phyloP scores from a whole-genome alignment of 2,113 vertebrate genomes.

The Calyptommatus sinebrachiatus region DNA sequence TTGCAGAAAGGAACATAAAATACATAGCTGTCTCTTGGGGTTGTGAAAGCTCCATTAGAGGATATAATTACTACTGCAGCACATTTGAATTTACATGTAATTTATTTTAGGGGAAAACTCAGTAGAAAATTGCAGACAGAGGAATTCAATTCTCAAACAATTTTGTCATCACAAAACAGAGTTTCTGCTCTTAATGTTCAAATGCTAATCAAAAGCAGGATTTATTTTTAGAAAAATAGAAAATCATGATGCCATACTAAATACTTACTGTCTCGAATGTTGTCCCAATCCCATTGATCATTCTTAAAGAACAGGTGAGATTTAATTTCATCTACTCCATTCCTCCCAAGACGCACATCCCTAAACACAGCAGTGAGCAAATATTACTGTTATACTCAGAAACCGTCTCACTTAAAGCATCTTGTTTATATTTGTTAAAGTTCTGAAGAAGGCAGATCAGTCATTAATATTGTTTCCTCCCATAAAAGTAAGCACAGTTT shows the following conservation, averaged over 20 bases:
- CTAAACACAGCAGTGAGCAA: slow-evolving; percentile 74
- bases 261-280: slow-evolving; percentile 94
- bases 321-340: slow-evolving; percentile 96
- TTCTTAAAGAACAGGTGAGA: slow-evolving; percentile 95
- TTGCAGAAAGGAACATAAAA: background rate
- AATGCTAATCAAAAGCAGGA: slow-evolving; percentile 11
- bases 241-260: slow-evolving; percentile 14
- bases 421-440: slow-evolving; percentile 14
- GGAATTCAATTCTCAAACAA: background rate
- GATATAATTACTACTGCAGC: background rate
- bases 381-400: slow-evolving; percentile 38
- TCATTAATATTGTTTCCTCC: slow-evolving; percentile 3
- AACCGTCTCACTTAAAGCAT: slow-evolving; percentile 5
- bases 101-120: background rate
- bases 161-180: background rate
- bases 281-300: slow-evolving; percentile 97
- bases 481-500: slow-evolving; percentile 38
- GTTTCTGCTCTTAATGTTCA: slow-evolving; percentile 5
- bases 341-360: slow-evolving; percentile 94
- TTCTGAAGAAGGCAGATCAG: slow-evolving; percentile 14
- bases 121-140: background rate
- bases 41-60: background rate
- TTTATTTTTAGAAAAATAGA: slow-evolving; percentile 28
- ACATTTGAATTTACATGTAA: background rate
- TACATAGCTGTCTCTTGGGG: background rate